phyloP scores from a whole-genome alignment of 1,140 invertebrate genomes.

The Archegozetes longisetosus region DNA sequence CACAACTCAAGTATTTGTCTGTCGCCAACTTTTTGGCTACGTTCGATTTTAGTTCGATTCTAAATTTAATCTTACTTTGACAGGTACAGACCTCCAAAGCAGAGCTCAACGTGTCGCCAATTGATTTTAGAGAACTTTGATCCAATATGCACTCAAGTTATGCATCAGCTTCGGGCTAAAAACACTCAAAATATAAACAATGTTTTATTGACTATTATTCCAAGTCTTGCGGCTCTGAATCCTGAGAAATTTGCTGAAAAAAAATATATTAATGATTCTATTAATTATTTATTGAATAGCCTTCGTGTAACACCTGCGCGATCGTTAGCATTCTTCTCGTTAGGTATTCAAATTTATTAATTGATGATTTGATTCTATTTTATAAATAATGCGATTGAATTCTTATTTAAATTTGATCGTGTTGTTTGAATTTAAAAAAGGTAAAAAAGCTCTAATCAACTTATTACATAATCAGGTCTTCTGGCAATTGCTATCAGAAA shows the following conservation, averaged over 20 bases:
- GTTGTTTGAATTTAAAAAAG: too few species aligned
- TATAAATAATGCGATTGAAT: background rate
- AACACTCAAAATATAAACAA: conserved; percentile 64
- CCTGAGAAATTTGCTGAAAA: conserved; percentile 47
- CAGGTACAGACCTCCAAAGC: background rate
- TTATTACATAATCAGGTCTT: background rate
- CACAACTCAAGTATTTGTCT: background rate
- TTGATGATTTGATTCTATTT: background rate
- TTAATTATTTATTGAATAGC: conserved; percentile 56
- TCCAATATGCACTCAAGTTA: conserved; percentile 43
- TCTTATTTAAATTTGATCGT: too few species aligned
- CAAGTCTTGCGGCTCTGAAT: conserved; percentile 85
- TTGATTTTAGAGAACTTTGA: conserved; percentile 68
- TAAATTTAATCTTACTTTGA: background rate
- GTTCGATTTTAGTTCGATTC: background rate
- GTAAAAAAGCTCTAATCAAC: too few species aligned
- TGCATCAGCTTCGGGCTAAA: conserved; percentile 54
- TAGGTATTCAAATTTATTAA: conserved; percentile 49
- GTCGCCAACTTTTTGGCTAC: background rate
- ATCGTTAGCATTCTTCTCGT: conserved; percentile 66
- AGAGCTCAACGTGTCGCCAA: conserved; percentile 69
- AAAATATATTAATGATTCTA: conserved; percentile 54
- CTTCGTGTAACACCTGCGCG: conserved; percentile 64
- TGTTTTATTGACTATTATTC: conserved; percentile 66
- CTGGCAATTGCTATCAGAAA: background rate